Base-by-base conservation (phyloP, 2,797 vertebrate species). In the Micrastur ruficollis region DNA sequence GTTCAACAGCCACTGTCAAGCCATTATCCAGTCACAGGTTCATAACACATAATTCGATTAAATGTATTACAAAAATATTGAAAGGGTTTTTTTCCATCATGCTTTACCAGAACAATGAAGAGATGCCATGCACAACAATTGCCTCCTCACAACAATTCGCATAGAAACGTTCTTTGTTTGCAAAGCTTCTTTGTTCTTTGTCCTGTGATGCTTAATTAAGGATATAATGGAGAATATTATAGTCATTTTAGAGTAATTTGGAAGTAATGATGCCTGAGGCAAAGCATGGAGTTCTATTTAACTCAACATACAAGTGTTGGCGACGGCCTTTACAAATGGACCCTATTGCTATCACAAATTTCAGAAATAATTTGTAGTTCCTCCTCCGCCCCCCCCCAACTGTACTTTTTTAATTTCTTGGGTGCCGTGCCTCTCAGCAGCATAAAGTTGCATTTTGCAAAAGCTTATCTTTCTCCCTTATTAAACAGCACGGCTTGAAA, bases 141-240 rank as follows among this genome's bases (percentile, higher is more conserved):
- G 71, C 62, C 67, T 94, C 71, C 79, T 89, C 82, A 83, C 55
- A 97, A 86, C 58, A 86, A 63, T 70, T 78, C 8, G 0, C 36
- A 86, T 21, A 95, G 68, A 91, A 94, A 70, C 0, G 0, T 76
- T 85, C 83, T 95, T 90, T 95, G 95, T 95, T 95, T 93, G 72
- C 83, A 95, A 81, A 94, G 92, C 89, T 92, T 88, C 94, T 95
- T 94, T 71, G 34, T 90, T 89, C 84, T 86, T 93, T 92, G 85
- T 95, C 78, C 90, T 95, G 81, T 63, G 62, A 82, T 81, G 93
- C 91, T 96, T 97, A 97, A 97, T 97, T 97, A 97, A 96, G 91
- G 92, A 95, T 92, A 96, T 97, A 98, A 97, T 97, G 85, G 94
- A 93, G 80, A 96, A 92, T 97, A 98, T 92, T 96, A 95, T 56